Conservation (phyloP, 2,888 invertebrate species). For the Autographa pulchrina region DNA sequence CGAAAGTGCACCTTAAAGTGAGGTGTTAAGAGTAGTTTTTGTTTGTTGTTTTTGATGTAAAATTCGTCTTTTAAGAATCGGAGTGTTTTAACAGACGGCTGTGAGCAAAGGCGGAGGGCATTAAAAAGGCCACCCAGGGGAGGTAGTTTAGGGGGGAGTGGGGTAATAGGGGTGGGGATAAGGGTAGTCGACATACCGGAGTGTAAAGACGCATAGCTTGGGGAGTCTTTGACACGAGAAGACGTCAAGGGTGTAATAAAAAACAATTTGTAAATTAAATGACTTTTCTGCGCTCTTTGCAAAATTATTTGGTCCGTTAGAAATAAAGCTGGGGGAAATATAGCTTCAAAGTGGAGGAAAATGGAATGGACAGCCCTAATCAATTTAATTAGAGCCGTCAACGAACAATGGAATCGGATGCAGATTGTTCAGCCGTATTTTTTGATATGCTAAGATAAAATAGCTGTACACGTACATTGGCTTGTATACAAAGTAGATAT, state of each 20-base stretch:
- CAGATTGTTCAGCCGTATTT: not conserved
- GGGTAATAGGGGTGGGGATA: slow-evolving; percentile 64
- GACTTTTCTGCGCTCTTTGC: not conserved
- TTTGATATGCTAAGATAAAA: not conserved
- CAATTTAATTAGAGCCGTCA: not conserved
- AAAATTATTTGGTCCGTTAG: not conserved
- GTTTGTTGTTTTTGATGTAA: slow-evolving; percentile 53
- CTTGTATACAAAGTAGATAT: not conserved
- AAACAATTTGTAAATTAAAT: not conserved
- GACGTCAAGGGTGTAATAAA: slow-evolving; percentile 51
- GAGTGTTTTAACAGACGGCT: slow-evolving; percentile 64
- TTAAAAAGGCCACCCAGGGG: slow-evolving; percentile 79
- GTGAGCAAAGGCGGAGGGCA: slow-evolving; percentile 75
- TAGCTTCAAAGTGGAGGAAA: not conserved
- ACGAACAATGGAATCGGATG: slow-evolving; percentile 4
- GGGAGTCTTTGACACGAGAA: slow-evolving; percentile 56
- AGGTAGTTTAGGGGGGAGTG: slow-evolving; percentile 60
- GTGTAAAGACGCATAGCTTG: slow-evolving; percentile 77
- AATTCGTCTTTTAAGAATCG: slow-evolving; percentile 79
- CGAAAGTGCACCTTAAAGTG: slow-evolving; percentile 58
- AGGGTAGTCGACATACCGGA: slow-evolving; percentile 65
- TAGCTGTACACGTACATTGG: not conserved
- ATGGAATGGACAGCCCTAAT: slow-evolving; percentile 1
- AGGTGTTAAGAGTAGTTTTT: slow-evolving; percentile 57
- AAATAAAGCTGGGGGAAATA: not conserved